phyloP scores from a whole-genome alignment of 2,113 vertebrate genomes.

The Hipposideros armiger region DNA sequence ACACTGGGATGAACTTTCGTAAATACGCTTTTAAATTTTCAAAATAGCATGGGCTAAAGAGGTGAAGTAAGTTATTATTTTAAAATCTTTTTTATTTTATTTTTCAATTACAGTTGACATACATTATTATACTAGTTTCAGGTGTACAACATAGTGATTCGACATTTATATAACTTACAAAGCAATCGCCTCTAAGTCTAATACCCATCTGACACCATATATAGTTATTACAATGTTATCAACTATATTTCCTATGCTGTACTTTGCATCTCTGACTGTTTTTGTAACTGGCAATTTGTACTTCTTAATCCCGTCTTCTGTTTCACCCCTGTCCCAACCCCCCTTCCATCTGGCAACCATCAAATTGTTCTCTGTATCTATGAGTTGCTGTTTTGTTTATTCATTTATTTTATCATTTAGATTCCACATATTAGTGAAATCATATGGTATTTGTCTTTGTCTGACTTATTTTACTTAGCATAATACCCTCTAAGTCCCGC shows the following conservation, averaged over 20 bases:
- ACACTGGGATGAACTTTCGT: neutral
- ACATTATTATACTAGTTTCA: neutral
- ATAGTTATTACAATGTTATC: neutral
- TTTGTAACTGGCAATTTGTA: neutral
- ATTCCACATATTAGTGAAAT: no score
- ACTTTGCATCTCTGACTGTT: neutral
- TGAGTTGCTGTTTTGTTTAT: no score
- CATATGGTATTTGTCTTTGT: no score
- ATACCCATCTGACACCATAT: neutral
- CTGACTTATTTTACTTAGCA: neutral
- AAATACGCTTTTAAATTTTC: slow-evolving; percentile 7
- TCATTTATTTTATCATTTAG: no score
- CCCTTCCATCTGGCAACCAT: no score
- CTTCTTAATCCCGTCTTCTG: neutral
- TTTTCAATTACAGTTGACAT: neutral
- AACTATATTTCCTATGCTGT: neutral
- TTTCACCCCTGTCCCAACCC: no score
- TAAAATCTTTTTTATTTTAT: neutral
- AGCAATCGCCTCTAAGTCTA: neutral
- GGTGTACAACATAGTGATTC: neutral
- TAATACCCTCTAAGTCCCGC: neutral
- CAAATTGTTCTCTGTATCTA: no score
- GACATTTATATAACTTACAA: neutral
- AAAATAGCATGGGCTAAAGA: neutral
- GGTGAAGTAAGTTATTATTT: neutral